A percentile compares a stretch with the other conserved stretches of the same genome.
These are phyloP conservation scores for Rallus crepitans DNA, from an alignment of 2,797 vertebrate species.

Conservation along the genomic window DNA sequence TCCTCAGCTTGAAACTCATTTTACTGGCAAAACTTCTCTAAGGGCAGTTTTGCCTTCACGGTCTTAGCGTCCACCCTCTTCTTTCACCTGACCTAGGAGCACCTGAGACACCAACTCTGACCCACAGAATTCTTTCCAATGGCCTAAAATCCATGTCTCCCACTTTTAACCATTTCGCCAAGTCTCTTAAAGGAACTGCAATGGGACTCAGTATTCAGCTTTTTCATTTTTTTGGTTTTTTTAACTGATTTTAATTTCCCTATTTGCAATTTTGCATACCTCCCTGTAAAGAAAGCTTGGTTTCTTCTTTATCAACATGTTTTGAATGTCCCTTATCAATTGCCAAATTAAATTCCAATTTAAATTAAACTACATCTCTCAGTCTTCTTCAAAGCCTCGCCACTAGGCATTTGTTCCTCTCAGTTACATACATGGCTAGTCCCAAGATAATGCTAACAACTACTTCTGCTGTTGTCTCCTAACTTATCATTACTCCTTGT, in stretches of 20 bases:
- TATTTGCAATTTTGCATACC: neutral
- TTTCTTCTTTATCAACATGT: neutral
- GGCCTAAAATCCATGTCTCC: neutral
- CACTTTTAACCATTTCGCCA: neutral
- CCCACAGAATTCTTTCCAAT: neutral
- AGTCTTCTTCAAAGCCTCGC: constrained; percentile 31
- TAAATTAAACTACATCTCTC: neutral
- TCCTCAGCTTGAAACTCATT: neutral
- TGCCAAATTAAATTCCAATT: constrained; percentile 34
- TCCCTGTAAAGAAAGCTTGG: neutral
- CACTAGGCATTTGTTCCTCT: neutral
- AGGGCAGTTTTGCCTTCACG: neutral
- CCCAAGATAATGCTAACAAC: neutral
- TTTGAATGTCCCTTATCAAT: neutral
- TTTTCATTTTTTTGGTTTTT: neutral
- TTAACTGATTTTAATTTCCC: neutral
- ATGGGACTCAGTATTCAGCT: neutral
- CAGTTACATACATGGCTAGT: neutral
- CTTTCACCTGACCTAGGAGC: neutral
- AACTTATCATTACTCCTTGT: neutral
- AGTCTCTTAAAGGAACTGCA: neutral
- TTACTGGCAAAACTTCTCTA: neutral
- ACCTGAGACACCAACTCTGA: neutral
- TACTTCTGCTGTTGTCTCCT: neutral
- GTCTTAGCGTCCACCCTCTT: neutral